Evolutionary conservation across 2,888 invertebrate species (phyloP), one percentile per base, ranked within the genome.

Genomic region (Erynnis tages): DNA sequence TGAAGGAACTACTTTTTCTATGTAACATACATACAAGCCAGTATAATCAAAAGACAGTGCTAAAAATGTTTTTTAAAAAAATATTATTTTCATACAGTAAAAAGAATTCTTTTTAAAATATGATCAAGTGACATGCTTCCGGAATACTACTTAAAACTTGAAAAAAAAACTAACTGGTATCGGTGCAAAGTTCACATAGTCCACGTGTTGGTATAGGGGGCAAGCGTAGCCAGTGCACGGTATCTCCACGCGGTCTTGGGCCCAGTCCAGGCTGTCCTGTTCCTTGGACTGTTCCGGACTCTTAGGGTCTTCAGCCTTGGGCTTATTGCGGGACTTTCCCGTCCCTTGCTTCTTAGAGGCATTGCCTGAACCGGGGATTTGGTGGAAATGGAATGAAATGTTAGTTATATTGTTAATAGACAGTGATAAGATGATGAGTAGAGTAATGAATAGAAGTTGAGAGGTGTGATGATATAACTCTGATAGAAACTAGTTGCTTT

Each of bases 121-220:
- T 53, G 30, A 50, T 57, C 58, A 62, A 66, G 67, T 66, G 71
- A 62, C 59, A 75, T 77, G 77, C 73, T 78, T 73, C 2, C 6
- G 17, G 21, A 27, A 35, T 38, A n/a, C 14, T 4, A 13, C 21
- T 21, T 63, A 57, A 63, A 10, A 30, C 10, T 16, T 23, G 14
- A 32, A 19, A 38, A 19, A 29, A 10, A 10, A 68, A 84, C 84
- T 86, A 85, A 90, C 90, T 69, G 87, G 84, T 68, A 79, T 66
- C 5, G 86, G 79, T 62, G 88, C 76, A 70, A 84, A 87, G 64
- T 83, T 80, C 61, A 74, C 53, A 56, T 77, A 82, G 63, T 89
- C 87, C 81, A 85, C 53, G 57, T 85, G 80, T 35, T 81, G 81
- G 61, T 82, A 86, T 1, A 71, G 43, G 1, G 69, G 62, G 56